These are phyloP conservation scores for Ruditapes philippinarum DNA, from an alignment of 1,140 invertebrate genomes.

Conservation along the genomic window DNA sequence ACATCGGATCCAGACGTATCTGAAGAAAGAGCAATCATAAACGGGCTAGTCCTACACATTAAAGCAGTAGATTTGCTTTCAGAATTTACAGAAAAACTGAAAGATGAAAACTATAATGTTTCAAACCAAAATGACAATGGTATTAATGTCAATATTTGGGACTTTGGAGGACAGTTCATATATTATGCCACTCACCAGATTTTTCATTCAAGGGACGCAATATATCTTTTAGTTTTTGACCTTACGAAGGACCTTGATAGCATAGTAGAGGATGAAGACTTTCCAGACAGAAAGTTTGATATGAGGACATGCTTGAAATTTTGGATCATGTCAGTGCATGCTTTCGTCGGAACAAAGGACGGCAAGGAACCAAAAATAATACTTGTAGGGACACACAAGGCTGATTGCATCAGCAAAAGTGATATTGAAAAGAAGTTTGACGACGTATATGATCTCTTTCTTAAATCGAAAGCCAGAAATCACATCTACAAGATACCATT, in stretches of 20 bases:
- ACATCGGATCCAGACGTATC: no score
- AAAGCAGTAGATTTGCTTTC: no score
- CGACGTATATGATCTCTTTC: not conserved
- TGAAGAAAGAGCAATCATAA: no score
- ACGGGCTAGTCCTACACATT: no score
- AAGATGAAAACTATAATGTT: no score
- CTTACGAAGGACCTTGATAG: not conserved
- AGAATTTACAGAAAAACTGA: no score
- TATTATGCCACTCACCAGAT: slow-evolving; percentile 5
- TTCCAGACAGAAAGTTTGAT: not conserved
- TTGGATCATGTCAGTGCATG: not conserved
- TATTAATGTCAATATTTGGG: slow-evolving; percentile 4
- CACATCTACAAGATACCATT: not conserved
- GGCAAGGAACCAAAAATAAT: not conserved
- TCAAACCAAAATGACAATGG: no score
- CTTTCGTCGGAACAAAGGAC: not conserved
- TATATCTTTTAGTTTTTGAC: not conserved
- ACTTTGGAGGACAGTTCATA: not conserved
- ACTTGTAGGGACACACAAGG: not conserved
- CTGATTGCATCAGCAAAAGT: not conserved
- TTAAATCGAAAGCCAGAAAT: not conserved
- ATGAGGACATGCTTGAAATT: not conserved
- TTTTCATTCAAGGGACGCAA: not conserved
- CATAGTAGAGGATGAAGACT: not conserved
- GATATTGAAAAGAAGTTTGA: not conserved